Base-by-base conservation (phyloP, 1,140 invertebrate species). In the Holcopasites calliopsidis region DNA sequence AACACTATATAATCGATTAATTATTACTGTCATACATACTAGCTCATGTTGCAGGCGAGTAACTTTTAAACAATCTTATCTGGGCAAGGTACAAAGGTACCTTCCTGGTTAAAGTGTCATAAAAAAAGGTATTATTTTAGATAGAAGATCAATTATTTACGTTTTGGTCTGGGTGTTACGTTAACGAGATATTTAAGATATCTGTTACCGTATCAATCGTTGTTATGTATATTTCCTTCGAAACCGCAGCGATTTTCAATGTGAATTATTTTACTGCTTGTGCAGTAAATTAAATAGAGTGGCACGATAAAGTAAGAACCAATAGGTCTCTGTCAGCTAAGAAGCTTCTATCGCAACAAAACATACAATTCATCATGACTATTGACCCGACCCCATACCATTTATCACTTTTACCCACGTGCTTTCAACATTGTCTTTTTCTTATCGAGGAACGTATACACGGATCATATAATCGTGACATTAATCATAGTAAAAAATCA, bases 321-420 rank as follows among this genome's bases (percentile, higher is more conserved):
- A 62, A 79, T 47, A 8, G 21, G 35, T 10, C 23, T 28, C 10
- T 42, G 3, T 42, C 52, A 28, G 10, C 33, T 26, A 49, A 3
- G 28, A 68, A 33, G n/a, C 18, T 23, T 26, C n/a, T 61, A 81
- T 71, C 44, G 35, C 6, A 58, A 60, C 65, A 21, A 54, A 16
- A 26, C 47, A 44, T n/a, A 42, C 55, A 16, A 54, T 44, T 78
- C n/a, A 68, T 2, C 11, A 58, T 57, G 69, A 69, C 70, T 44
- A 18, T 75, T 70, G 58, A 79, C 38, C 58, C 42, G 35, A 23
- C 23, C 44, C 61, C 38, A 1, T 16, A 11, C 40, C 38, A 38
- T 52, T 52, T 77, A 73, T 68, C 57, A 50, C 44, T 0, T 4
- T 18, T 40, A n/a, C 1, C 10, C 28, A 40, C 21, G 13, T 65